Evolutionary conservation across 2,888 invertebrate genomes (phyloP).

Genomic region (Vanessa cardui): DNA sequence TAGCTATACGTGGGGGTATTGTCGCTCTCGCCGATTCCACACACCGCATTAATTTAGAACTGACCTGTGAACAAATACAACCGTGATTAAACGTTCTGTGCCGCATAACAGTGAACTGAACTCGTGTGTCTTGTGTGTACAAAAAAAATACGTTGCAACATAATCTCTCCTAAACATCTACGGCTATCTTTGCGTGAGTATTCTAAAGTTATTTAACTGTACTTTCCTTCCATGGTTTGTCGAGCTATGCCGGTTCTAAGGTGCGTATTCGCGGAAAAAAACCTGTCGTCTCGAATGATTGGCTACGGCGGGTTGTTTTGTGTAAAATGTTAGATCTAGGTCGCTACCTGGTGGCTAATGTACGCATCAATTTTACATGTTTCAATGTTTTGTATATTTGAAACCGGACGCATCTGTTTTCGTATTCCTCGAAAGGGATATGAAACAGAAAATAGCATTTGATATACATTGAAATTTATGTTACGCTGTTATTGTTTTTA

Average conservation of each 20-base stretch:
- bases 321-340: slow-evolving; percentile 53
- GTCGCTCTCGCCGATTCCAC: slow-evolving; percentile 42
- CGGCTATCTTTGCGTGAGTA: slow-evolving; percentile 67
- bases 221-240: slow-evolving; percentile 68
- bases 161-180: slow-evolving; percentile 59
- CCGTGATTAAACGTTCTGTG: slow-evolving; percentile 59
- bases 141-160: slow-evolving; percentile 22
- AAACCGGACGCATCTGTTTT: slow-evolving; percentile 10
- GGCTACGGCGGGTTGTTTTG: slow-evolving; percentile 50
- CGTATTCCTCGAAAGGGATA: not conserved
- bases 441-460: not conserved
- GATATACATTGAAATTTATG: not conserved
- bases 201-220: slow-evolving; percentile 67
- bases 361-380: slow-evolving; percentile 21
- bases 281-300: slow-evolving; percentile 57
- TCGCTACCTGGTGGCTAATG: slow-evolving; percentile 44
- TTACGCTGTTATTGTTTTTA: not conserved
- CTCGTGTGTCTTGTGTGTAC: slow-evolving; percentile 53
- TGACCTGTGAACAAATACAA: slow-evolving; percentile 56
- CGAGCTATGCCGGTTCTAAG: slow-evolving; percentile 58
- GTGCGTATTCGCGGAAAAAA: slow-evolving; percentile 71
- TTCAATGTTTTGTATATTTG: slow-evolving; percentile 12
- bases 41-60: slow-evolving; percentile 55
- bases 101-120: slow-evolving; percentile 56
- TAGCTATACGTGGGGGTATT: slow-evolving; percentile 39